Conservation (phyloP, 2,113 vertebrate species). For the Onychostruthus taczanowskii region DNA sequence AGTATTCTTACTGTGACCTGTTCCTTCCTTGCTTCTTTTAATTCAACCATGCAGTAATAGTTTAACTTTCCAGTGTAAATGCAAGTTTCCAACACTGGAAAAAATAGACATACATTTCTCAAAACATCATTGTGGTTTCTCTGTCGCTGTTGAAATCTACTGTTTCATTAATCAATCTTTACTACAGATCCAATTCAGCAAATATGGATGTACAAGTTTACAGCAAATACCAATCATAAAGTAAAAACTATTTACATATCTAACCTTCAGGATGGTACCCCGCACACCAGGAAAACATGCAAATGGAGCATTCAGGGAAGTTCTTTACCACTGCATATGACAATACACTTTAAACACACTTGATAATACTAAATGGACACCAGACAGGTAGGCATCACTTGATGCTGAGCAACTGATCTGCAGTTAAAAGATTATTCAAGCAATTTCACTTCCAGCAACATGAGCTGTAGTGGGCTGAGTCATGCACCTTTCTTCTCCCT, state of each 20-base stretch:
- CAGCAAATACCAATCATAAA: not conserved
- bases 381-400: not conserved
- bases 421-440: not conserved
- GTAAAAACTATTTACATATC: not conserved
- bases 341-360: not conserved
- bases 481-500: not conserved
- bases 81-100: not conserved
- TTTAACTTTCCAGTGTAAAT: not conserved
- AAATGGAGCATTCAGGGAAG: not conserved
- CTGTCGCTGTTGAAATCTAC: not conserved
- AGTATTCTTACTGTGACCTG: not conserved
- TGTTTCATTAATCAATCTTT: not conserved
- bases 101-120: not conserved
- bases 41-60: not conserved
- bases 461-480: not conserved
- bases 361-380: not conserved
- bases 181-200: not conserved
- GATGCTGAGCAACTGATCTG: not conserved
- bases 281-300: not conserved
- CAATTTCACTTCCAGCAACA: not conserved
- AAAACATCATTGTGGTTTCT: not conserved
- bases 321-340: not conserved
- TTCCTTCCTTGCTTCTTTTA: not conserved
- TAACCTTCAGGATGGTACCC: not conserved
- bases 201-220: not conserved